Conservation (phyloP, 2,888 invertebrate genomes). For the Caenorhabditis plicata region DNA sequence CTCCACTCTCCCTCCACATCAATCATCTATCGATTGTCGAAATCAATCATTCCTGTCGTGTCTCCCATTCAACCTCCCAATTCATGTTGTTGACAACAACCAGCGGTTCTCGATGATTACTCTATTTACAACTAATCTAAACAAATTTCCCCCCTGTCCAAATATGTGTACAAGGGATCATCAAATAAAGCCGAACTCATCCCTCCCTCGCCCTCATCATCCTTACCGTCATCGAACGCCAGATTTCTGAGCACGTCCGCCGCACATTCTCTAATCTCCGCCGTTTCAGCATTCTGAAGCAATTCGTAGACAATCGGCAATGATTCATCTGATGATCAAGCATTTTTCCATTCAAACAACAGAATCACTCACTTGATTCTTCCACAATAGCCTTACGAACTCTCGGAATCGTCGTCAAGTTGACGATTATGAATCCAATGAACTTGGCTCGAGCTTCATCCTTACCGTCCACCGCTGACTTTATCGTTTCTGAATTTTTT, state of each 20-base stretch:
- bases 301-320: slow-evolving; percentile 21
- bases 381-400: slow-evolving; percentile 20
- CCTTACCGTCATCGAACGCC: slow-evolving; percentile 50
- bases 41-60: too few species aligned
- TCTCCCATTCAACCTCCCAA: too few species aligned
- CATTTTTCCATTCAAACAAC: neutral
- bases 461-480: slow-evolving; percentile 4
- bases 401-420: slow-evolving; percentile 28
- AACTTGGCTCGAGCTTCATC: slow-evolving; percentile 30
- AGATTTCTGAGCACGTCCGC: slow-evolving; percentile 47
- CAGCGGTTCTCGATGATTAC: too few species aligned
- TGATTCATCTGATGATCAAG: slow-evolving; percentile 2
- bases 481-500: slow-evolving; percentile 32
- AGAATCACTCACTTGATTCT: too few species aligned
- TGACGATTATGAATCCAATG: slow-evolving; percentile 40
- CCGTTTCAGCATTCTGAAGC: slow-evolving; percentile 11
- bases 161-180: neutral
- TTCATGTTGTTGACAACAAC: too few species aligned
- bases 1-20: too few species aligned
- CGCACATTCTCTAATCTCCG: slow-evolving; percentile 35
- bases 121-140: too few species aligned
- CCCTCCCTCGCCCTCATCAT: neutral
- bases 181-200: too few species aligned
- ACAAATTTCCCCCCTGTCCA: too few species aligned
- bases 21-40: too few species aligned